phyloP scores from a whole-genome alignment of 1,140 invertebrate genomes.

The Zaprionus tsacasi region DNA sequence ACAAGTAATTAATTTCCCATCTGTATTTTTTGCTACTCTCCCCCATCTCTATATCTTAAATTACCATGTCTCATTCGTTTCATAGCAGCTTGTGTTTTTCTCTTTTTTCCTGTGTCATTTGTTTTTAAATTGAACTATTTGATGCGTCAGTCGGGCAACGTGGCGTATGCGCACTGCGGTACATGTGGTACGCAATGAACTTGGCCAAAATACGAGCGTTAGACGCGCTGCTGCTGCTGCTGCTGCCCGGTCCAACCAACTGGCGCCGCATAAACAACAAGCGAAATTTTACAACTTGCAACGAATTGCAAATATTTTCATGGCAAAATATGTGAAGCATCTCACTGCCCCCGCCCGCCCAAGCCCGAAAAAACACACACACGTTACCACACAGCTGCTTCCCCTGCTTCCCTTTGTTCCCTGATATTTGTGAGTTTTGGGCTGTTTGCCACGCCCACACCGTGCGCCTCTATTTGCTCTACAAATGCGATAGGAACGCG shows the following conservation, averaged over 20 bases:
- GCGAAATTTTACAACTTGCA: conserved; percentile 58
- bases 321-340: conserved; percentile 64
- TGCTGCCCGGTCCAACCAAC: conserved; percentile 15
- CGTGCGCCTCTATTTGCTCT: conserved; percentile 11
- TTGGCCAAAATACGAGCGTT: conserved; percentile 25
- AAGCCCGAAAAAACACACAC: conserved; percentile 11
- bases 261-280: conserved; percentile 52
- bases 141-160: conserved; percentile 12
- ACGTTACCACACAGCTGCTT: neutral
- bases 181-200: conserved; percentile 27
- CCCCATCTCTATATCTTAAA: neutral
- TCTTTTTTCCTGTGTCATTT: conserved; percentile 5
- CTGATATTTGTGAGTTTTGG: conserved; percentile 12
- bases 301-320: conserved; percentile 68
- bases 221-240: neutral
- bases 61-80: neutral
- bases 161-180: conserved; percentile 31
- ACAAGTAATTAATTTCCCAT: conserved; percentile 40
- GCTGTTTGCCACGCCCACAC: conserved; percentile 23
- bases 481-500: conserved; percentile 53
- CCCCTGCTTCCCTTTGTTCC: neutral
- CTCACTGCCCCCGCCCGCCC: neutral
- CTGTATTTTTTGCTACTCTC: neutral
- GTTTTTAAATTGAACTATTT: conserved; percentile 37
- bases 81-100: neutral